Conservation (phyloP, 2,797 vertebrate species). For the Thamnophis elegans region DNA sequence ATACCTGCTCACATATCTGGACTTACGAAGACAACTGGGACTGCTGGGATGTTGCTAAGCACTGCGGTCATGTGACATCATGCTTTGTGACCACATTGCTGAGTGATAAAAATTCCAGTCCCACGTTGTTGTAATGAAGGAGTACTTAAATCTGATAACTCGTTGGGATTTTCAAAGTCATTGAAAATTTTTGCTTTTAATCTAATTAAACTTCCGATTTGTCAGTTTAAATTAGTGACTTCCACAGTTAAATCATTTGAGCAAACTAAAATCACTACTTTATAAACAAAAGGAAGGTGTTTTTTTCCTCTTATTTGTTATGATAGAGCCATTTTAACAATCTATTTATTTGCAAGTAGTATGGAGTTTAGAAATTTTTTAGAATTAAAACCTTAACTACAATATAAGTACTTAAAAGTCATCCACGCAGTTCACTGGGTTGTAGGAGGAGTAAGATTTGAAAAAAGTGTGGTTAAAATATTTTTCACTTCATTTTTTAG, state of each 20-base stretch:
- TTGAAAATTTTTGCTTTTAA: slow-evolving; percentile 63
- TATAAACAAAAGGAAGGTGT: neutral
- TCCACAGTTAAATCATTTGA: slow-evolving; percentile 54
- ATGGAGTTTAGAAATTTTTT: slow-evolving; percentile 35
- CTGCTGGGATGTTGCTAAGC: neutral
- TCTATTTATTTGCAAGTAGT: slow-evolving; percentile 36
- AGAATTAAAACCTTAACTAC: slow-evolving; percentile 19
- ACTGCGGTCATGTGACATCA: neutral
- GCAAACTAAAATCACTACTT: slow-evolving; percentile 19
- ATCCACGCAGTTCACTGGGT: neutral
- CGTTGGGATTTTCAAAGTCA: slow-evolving; percentile 59
- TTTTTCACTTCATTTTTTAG: neutral
- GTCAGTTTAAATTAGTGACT: slow-evolving; percentile 60
- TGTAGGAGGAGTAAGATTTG: neutral
- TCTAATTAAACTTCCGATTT: slow-evolving; percentile 59
- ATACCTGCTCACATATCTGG: neutral
- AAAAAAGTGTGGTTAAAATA: neutral
- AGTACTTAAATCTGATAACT: slow-evolving; percentile 45
- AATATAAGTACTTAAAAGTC: neutral
- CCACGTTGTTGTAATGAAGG: too few species aligned
- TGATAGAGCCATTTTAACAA: slow-evolving; percentile 25
- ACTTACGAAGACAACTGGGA: neutral
- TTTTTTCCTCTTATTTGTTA: neutral
- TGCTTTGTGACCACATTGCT: neutral
- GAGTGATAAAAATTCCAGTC: neutral